These are phyloP conservation scores for Geotrupes spiniger DNA, from an alignment of 2,888 invertebrate genomes.

Conservation along the genomic window DNA sequence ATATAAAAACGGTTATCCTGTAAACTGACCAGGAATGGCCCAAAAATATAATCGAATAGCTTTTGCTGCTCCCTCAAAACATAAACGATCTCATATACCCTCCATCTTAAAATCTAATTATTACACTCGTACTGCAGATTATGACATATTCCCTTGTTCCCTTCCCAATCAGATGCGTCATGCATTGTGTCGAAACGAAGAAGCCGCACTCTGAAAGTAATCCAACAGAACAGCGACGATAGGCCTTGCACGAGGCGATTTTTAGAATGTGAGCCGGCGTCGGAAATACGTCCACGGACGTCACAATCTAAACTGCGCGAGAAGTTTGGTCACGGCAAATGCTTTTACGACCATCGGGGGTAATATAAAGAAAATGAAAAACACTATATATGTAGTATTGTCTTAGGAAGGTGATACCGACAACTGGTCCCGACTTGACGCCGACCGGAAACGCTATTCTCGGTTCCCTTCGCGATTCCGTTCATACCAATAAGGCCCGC, in stretches of 20 bases:
- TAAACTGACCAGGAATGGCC: too few relatives aligned
- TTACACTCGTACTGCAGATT: too few relatives aligned
- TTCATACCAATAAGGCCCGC: conserved; percentile 34
- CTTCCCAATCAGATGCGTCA: conserved; percentile 49
- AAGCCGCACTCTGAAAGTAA: conserved; percentile 50
- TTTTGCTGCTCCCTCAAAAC: too few relatives aligned
- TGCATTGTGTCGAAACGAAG: conserved; percentile 47
- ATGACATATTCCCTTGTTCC: conserved; percentile 47
- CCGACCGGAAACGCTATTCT: conserved; percentile 40
- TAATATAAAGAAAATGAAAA: conserved; percentile 89
- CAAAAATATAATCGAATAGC: too few relatives aligned
- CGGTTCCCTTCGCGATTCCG: conserved; percentile 37
- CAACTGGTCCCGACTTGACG: conserved; percentile 45
- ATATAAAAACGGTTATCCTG: too few relatives aligned
- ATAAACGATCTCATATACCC: too few relatives aligned
- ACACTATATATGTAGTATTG: conserved; percentile 58
- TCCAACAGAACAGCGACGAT: conserved; percentile 45
- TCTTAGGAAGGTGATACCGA: conserved; percentile 48
- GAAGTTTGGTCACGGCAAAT: conserved; percentile 83
- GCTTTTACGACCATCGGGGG: conserved; percentile 82
- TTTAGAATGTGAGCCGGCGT: conserved; percentile 45
- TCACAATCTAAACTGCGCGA: conserved; percentile 51
- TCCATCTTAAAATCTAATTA: too few relatives aligned
- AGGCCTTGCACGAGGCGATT: conserved; percentile 44
- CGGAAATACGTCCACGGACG: conserved; percentile 40